phyloP scores from a whole-genome alignment of 2,113 vertebrate genomes.

The Alligator sinensis region DNA sequence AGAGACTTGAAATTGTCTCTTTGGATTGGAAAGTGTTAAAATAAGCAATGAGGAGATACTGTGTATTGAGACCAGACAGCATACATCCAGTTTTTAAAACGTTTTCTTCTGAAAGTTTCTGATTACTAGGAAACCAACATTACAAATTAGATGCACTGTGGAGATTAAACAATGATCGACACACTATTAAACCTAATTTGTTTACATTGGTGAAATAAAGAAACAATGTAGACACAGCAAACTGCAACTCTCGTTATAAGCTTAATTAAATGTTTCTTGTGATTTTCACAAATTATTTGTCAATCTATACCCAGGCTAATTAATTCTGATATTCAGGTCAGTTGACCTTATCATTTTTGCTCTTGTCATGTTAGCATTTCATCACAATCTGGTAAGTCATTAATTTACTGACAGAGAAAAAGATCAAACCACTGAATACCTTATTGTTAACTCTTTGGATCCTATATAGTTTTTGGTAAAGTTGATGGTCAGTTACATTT shows the following conservation, averaged over 20 bases:
- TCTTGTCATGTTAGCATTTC: background rate
- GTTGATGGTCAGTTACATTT: background rate
- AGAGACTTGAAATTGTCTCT: background rate
- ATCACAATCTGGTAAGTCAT: background rate
- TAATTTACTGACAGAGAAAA: background rate
- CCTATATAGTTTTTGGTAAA: background rate
- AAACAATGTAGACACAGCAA: slow-evolving; percentile 38
- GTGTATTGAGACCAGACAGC: background rate
- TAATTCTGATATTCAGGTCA: background rate
- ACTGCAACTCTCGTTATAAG: slow-evolving; percentile 1
- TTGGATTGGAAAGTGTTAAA: background rate
- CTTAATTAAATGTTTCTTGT: slow-evolving; percentile 44
- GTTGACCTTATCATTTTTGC: background rate
- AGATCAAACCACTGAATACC: background rate
- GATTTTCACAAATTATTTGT: slow-evolving; percentile 49
- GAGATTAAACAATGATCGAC: background rate
- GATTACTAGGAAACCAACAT: background rate
- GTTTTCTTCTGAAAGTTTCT: slow-evolving; percentile 1
- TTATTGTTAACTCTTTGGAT: background rate
- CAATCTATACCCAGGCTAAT: background rate
- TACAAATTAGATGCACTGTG: slow-evolving; percentile 16
- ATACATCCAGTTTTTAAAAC: background rate
- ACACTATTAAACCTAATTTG: slow-evolving; percentile 36
- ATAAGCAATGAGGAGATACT: background rate
- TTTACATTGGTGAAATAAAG: slow-evolving; percentile 38